A percentile compares a stretch with the other conserved stretches of the same genome.
Evolutionary conservation across 1,140 invertebrate species (phyloP).

Genomic region (Eciton burchellii): DNA sequence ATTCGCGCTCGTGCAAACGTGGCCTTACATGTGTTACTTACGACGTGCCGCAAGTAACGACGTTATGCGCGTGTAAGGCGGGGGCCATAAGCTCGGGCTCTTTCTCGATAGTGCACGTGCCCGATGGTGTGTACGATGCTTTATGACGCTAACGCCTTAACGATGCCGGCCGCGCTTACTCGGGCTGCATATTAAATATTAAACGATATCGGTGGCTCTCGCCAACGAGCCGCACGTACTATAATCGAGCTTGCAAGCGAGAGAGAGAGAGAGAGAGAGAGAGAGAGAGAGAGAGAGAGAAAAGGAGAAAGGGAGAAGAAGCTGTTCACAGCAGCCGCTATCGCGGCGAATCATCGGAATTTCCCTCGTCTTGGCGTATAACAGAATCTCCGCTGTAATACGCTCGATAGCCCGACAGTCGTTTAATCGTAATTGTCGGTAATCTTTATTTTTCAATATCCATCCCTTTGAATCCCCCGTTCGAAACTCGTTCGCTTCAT

Average conservation of each 20-base stretch:
- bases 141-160: slow-evolving; percentile 65
- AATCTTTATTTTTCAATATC: slow-evolving; percentile 24
- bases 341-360: slow-evolving; percentile 34
- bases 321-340: slow-evolving; percentile 18
- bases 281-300: neutral
- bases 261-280: neutral
- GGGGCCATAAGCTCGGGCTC: slow-evolving; percentile 37
- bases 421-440: neutral
- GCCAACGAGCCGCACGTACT: slow-evolving; percentile 19
- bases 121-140: slow-evolving; percentile 60
- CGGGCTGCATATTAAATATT: slow-evolving; percentile 70
- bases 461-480: neutral
- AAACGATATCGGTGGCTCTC: slow-evolving; percentile 61
- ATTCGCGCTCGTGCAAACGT: slow-evolving; percentile 66
- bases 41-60: slow-evolving; percentile 73
- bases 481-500: slow-evolving; percentile 9
- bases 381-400: slow-evolving; percentile 33
- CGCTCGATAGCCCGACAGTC: neutral
- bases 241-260: slow-evolving; percentile 23
- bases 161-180: slow-evolving; percentile 47
- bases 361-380: slow-evolving; percentile 36
- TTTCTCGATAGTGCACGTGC: slow-evolving; percentile 53
- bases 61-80: slow-evolving; percentile 44
- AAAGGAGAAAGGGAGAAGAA: neutral
- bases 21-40: slow-evolving; percentile 72